Conservation (phyloP, 2,113 vertebrate species). For the Apistogramma diplotaenia region DNA sequence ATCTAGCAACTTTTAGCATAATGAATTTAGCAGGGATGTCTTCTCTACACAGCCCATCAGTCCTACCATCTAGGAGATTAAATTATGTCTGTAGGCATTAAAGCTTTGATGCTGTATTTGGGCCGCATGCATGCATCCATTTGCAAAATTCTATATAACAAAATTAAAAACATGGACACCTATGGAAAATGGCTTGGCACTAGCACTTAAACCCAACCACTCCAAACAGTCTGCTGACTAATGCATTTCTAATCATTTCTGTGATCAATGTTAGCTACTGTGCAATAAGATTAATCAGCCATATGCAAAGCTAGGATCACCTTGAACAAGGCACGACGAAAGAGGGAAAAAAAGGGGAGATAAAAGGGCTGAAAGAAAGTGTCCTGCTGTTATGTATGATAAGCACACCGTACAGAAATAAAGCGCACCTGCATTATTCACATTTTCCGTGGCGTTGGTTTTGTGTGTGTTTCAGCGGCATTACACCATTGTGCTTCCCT, state of each 20-base stretch:
- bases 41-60: slow-evolving; percentile 71
- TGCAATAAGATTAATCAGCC: slow-evolving; percentile 76
- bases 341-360: slow-evolving; percentile 8
- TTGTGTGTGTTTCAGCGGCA: slow-evolving; percentile 49
- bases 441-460: slow-evolving; percentile 40
- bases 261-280: slow-evolving; percentile 76
- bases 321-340: slow-evolving; percentile 59
- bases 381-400: slow-evolving; percentile 51
- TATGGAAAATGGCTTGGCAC: slow-evolving; percentile 74
- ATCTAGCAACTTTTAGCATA: slow-evolving; percentile 76
- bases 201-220: slow-evolving; percentile 68
- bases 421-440: slow-evolving; percentile 72
- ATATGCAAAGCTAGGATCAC: slow-evolving; percentile 74
- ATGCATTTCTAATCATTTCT: slow-evolving; percentile 79
- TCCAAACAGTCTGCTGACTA: slow-evolving; percentile 77
- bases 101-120: slow-evolving; percentile 75
- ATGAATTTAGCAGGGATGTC: slow-evolving; percentile 74
- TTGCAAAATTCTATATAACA: slow-evolving; percentile 78
- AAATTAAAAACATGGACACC: slow-evolving; percentile 78
- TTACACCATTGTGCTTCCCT: slow-evolving; percentile 59
- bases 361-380: slow-evolving; percentile 50
- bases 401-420: slow-evolving; percentile 53
- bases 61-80: slow-evolving; percentile 74
- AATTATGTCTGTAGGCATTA: slow-evolving; percentile 78
- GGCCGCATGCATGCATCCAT: slow-evolving; percentile 71